phyloP scores from a whole-genome alignment of 30 jellyfish, hydroid and myxozoan species.

The Sanderia malayensis region DNA sequence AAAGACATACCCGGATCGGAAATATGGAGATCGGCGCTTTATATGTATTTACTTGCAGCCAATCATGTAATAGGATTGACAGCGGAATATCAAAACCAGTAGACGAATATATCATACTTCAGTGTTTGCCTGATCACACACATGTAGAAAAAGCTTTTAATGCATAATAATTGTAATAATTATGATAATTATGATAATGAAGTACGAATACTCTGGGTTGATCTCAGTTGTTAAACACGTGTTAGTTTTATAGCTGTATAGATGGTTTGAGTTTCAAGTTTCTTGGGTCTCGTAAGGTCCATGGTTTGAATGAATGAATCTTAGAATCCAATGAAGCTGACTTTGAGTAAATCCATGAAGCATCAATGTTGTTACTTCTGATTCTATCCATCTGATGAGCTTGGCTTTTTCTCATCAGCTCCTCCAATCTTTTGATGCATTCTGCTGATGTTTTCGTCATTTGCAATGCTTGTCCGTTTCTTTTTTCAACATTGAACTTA shows the following conservation, averaged over 20 bases:
- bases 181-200: no score
- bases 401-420: not conserved
- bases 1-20: not conserved
- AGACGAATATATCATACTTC: slow-evolving; percentile 53
- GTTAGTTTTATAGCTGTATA: no score
- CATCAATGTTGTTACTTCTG: not conserved
- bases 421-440: not conserved
- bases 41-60: slow-evolving; percentile 58
- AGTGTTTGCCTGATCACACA: slow-evolving; percentile 62
- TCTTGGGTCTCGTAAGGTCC: slow-evolving; percentile 49
- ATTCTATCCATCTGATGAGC: not conserved
- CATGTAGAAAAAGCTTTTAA: not conserved
- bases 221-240: no score
- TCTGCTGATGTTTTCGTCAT: not conserved
- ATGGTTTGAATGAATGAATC: slow-evolving; percentile 3
- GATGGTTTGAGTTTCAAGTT: slow-evolving; percentile 31
- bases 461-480: not conserved
- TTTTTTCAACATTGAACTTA: not conserved
- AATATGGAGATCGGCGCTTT: slow-evolving; percentile 83
- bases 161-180: no score
- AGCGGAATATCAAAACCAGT: slow-evolving; percentile 19
- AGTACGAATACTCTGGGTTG: no score
- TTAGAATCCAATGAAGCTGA: slow-evolving; percentile 21
- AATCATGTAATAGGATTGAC: slow-evolving; percentile 47
- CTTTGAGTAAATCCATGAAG: slow-evolving; percentile 24